Percentiles rank a stretch among this genome's conserved stretches.
Conservation (phyloP, 1,140 invertebrate species). For the Cherax quadricarinatus region DNA sequence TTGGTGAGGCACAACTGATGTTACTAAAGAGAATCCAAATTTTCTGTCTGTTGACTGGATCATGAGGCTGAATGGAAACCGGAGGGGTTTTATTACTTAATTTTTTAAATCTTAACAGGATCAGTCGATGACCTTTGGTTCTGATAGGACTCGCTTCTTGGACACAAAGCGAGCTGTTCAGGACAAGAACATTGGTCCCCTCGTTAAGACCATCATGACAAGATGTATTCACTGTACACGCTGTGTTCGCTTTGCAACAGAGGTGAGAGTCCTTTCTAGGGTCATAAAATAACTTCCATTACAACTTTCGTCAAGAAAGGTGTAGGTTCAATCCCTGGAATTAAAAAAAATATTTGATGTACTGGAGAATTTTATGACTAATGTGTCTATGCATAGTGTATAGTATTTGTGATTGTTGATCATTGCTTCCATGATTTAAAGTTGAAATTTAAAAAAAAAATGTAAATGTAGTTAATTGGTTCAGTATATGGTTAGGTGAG, state of each 20-base stretch:
- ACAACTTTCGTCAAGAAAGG: neutral
- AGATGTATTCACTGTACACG: constrained; percentile 99
- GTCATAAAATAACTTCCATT: neutral
- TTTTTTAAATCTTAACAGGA: constrained; percentile 80
- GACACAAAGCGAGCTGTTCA: constrained; percentile 86
- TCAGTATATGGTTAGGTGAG: too few relatives aligned
- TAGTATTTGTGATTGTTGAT: too few relatives aligned
- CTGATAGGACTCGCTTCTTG: constrained; percentile 93
- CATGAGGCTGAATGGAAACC: too few relatives aligned
- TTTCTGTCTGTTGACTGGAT: too few relatives aligned
- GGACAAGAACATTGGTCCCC: constrained; percentile 98
- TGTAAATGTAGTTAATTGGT: too few relatives aligned
- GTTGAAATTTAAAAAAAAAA: too few relatives aligned
- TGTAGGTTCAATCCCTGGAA: neutral
- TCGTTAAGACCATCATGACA: constrained; percentile 99
- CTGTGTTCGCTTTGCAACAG: constrained; percentile 97
- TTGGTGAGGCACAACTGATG: too few relatives aligned
- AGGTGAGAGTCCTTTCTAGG: constrained; percentile 80
- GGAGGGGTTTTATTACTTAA: too few relatives aligned
- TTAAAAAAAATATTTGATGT: neutral
- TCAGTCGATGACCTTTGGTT: constrained; percentile 99
- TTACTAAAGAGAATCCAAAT: too few relatives aligned
- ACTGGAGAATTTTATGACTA: too few relatives aligned
- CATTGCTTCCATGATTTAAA: too few relatives aligned
- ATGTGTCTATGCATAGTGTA: too few relatives aligned